Base-by-base conservation (phyloP, 1,140 invertebrate genomes). In the Tetramorium simillimum region DNA sequence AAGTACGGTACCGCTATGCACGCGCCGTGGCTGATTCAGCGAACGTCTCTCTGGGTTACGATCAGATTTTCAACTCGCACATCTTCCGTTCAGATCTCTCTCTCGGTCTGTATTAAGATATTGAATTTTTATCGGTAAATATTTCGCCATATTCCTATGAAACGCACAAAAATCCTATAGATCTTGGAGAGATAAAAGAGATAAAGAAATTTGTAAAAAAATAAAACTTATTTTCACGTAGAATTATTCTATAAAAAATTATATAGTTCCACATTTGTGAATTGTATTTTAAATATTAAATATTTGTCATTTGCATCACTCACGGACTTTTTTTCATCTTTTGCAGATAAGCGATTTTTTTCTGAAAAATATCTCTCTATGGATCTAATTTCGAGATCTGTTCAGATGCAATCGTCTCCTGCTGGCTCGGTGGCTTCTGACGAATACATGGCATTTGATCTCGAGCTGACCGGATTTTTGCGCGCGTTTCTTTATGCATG, bases 1-100 rank as follows among this genome's bases (percentile, higher is more conserved):
- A 65, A 67, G 24, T 16, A 46, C 46, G 28, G 37, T 81, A 81
- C 78, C 78, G 78, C 78, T 81, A 70, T 70, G 37, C 65, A 53
- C 43, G 60, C 76, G 76, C 7, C 46, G 16, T 51, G 46, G 14
- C 40, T 24, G 62, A 67, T 80, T 53, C 77, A 80, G 46, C 58
- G 46, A 7, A 46, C 65, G 16, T 53, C 49, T 40, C 76, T 70
- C 21, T 67, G 63, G 14, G 21, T 28, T 81, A 40, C 28, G 46
- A 46, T 51, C n/a, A 24, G 12, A 80, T 67, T 16, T 49, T 37
- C 60, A 16, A 60, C 28, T 76, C 14, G 9, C 14, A 77, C 3
- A 56, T 37, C 62, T 67, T 21, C 2, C 3, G 28, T 28, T 43
- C n/a, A 6, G 5, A 33, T n/a, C 24, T 77, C 14, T 77, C 14